Evolutionary conservation across 2,888 invertebrate genomes (phyloP), one percentile per base, ranked within the genome.

Genomic region (Sinohyriopsis cumingii): DNA sequence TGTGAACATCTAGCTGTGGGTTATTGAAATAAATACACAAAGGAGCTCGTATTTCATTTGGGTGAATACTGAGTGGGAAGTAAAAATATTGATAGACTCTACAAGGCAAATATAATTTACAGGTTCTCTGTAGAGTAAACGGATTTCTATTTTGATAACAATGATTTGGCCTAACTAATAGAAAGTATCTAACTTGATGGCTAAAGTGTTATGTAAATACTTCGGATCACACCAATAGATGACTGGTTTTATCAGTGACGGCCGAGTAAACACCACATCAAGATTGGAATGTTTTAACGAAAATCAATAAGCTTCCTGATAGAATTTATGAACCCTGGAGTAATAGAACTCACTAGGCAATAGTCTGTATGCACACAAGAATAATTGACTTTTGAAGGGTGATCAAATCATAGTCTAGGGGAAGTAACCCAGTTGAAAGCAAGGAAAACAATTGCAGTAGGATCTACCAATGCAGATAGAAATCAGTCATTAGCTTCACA

Each of bases 71-170:
- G 59, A 59, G 19, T 59, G 59, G 22, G 22, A 24, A 22, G 59
- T 22, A 20, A 59, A 22, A 59, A 59, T 59, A 59, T 59, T 59
- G 22, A 59, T 59, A 59, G 22, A 59, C 22, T 59, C 57, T 1
- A 24, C 28, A 65, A 65, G 59, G 65, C 65, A 65, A 65, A 65
- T 65, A 65, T 65, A 65, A 65, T 65, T 59, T 65, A 65, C 65
- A 59, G 33, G 59, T 59, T 28, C 57, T 65, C 59, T 28, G 65
- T 59, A 59, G 53, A 59, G 65, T 65, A 65, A 65, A 65, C 65
- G 56, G 65, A 65, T 65, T 65, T 65, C 65, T 59, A 65, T 65
- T 65, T 65, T 65, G 45, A 65, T 65, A 65, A 65, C 65, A 65
- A 65, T 65, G 65, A 65, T 59, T 59, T 33, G 65, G 57, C 59